Conservation (phyloP, 2,888 invertebrate species). For the Spisula solida region DNA sequence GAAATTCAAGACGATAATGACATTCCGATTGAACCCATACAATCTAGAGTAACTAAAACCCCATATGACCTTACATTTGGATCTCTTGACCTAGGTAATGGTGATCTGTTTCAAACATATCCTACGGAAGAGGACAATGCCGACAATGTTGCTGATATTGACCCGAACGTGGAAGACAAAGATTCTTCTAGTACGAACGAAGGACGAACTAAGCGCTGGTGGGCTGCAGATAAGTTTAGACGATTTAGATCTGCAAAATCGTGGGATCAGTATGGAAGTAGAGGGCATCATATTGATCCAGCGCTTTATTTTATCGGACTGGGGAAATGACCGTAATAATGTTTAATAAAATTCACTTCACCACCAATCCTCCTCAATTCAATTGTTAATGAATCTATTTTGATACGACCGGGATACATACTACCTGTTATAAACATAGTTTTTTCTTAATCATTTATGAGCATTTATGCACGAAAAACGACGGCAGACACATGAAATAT, state of each 20-base stretch:
- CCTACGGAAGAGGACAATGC: neutral
- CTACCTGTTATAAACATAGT: neutral
- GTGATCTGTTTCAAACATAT: neutral
- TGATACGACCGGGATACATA: neutral
- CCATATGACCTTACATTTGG: conserved; percentile 40
- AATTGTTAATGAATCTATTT: neutral
- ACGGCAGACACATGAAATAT: neutral
- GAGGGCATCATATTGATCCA: conserved; percentile 19
- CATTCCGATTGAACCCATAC: neutral
- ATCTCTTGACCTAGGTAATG: conserved; percentile 23
- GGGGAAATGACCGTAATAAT: conserved; percentile 27
- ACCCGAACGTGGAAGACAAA: neutral
- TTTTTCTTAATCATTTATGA: conserved; percentile 11
- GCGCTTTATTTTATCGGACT: conserved; percentile 44
- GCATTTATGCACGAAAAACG: conserved; percentile 14
- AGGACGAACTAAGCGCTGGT: conserved; percentile 33
- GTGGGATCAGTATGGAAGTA: neutral
- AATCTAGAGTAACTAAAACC: neutral
- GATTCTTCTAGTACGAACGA: neutral
- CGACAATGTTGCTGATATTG: neutral
- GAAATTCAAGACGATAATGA: conserved; percentile 7
- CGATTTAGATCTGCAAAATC: conserved; percentile 40
- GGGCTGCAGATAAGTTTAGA: conserved; percentile 40
- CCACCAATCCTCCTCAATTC: neutral
- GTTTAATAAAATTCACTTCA: conserved; percentile 14